These are phyloP conservation scores for Florisuga fusca DNA, from an alignment of 2,797 vertebrate genomes.

Conservation along the genomic window DNA sequence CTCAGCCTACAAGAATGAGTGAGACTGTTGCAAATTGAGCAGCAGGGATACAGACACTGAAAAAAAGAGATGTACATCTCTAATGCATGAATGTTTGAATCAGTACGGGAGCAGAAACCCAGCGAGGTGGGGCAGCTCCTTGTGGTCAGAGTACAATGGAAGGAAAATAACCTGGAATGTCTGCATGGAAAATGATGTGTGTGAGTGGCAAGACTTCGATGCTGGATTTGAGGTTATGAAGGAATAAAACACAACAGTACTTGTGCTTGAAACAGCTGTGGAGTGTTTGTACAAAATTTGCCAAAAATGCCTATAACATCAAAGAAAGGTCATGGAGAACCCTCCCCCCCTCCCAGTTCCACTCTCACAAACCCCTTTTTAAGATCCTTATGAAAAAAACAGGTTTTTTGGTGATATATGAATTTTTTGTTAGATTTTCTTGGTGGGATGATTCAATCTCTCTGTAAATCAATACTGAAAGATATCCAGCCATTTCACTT, in stretches of 20 bases:
- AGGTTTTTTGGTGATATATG: conserved; percentile 38
- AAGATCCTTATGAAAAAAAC: conserved; percentile 26
- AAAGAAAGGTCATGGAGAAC: conserved; percentile 2
- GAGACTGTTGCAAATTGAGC: conserved; percentile 38
- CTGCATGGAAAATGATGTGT: conserved; percentile 23
- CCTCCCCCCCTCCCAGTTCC: conserved; percentile 20
- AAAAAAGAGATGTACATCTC: background rate
- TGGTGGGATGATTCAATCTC: background rate
- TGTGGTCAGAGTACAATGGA: background rate
- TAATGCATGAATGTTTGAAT: conserved; percentile 3
- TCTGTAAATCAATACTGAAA: conserved; percentile 50
- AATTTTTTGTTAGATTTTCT: conserved; percentile 28
- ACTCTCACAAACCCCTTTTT: conserved; percentile 16
- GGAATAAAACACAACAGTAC: conserved; percentile 59
- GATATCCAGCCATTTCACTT: conserved; percentile 45
- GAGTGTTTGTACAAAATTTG: conserved; percentile 51
- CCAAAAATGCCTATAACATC: conserved; percentile 22
- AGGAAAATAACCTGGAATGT: conserved; percentile 42
- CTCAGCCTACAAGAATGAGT: conserved; percentile 62
- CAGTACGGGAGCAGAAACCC: conserved; percentile 23
- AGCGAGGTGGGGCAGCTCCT: background rate
- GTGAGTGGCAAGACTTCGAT: conserved; percentile 20
- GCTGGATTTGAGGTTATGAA: conserved; percentile 51
- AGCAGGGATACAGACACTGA: conserved; percentile 41
- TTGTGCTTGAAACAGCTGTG: conserved; percentile 72